Evolutionary conservation across 2,113 vertebrate species (phyloP), one percentile per base, ranked within the genome.

Genomic region (Nothobranchius kuhntae): DNA sequence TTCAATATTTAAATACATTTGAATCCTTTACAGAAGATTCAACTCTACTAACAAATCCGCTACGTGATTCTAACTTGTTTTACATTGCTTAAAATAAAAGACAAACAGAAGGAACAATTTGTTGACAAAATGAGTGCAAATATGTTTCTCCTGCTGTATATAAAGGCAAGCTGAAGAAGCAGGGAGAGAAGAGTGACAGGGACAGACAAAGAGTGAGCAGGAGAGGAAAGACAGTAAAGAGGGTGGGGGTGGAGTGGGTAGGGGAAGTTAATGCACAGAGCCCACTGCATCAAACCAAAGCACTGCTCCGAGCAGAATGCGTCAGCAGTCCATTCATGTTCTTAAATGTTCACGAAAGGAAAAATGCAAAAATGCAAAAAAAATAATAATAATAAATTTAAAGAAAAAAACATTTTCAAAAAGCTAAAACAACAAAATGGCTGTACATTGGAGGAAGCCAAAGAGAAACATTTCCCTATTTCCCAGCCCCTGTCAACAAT

Each of bases 301-400:
- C 92, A 92, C 88, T 88, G 91, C 93, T 91, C 86, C 75, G 81
- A 92, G 93, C 87, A 84, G 86, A 89, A 94, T 95, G 94, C 93
- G 94, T 94, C 95, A 95, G 94, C 93, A 93, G 91, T 93, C 92
- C 94, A 93, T 94, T 93, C 94, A 94, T 94, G 92, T 93, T 94
- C 87, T 65, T 73, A 21, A 21, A 50, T 68, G 42, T 58, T 72
- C 78, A 92, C 87, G 90, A 92, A 93, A 94, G 91, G 91, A 95
- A 90, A 21, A 21, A 21, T 21, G 21, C 21, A 21, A 21, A 21
- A 92, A 57, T 47, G 71, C 56, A 40, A 70, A 82, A 76, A 73
- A 59, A 51, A 15, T 65, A 53, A 52, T 35, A 62, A 46, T 54
- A 65, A 38, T 57, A 46, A 24, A 61, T 55, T 45, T 45, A 12